A percentile compares a stretch with the other conserved stretches of the same genome.
phyloP scores from a whole-genome alignment of 35 echinoderm and acorn worm species.

The Lytechinus variegatus region DNA sequence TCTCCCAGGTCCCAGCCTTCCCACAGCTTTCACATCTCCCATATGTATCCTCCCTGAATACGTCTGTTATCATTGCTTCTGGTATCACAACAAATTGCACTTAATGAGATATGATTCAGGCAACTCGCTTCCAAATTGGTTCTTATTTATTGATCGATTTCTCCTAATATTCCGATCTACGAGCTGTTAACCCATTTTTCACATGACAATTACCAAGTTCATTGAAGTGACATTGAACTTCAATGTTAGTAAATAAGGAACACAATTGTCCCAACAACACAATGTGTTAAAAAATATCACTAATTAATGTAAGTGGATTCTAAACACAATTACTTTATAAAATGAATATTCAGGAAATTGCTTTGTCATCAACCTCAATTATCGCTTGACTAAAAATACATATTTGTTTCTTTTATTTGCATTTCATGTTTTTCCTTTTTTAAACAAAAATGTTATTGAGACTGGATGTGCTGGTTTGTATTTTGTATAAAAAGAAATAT shows the following conservation, averaged over 20 bases:
- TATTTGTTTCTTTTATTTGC: too few relatives aligned
- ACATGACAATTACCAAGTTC: neutral
- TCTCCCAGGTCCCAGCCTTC: neutral
- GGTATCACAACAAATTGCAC: conserved; percentile 1
- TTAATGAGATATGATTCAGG: neutral
- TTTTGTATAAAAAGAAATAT: too few relatives aligned
- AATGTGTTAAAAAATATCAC: neutral
- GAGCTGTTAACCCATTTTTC: neutral
- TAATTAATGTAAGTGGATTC: too few relatives aligned
- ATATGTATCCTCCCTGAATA: neutral
- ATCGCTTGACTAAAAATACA: too few relatives aligned
- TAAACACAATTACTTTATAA: too few relatives aligned
- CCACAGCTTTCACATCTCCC: neutral
- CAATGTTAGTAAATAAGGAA: neutral
- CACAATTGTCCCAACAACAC: neutral
- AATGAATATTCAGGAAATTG: too few relatives aligned
- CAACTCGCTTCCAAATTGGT: neutral
- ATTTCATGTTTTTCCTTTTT: too few relatives aligned
- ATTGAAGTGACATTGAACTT: neutral
- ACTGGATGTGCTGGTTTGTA: too few relatives aligned
- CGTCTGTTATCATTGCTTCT: neutral
- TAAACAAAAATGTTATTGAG: too few relatives aligned
- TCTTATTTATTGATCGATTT: conserved; percentile 8
- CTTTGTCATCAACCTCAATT: too few relatives aligned
- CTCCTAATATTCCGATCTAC: neutral